These are phyloP conservation scores for Dromas ardeola DNA, from an alignment of 2,113 vertebrate species.

Conservation along the genomic window DNA sequence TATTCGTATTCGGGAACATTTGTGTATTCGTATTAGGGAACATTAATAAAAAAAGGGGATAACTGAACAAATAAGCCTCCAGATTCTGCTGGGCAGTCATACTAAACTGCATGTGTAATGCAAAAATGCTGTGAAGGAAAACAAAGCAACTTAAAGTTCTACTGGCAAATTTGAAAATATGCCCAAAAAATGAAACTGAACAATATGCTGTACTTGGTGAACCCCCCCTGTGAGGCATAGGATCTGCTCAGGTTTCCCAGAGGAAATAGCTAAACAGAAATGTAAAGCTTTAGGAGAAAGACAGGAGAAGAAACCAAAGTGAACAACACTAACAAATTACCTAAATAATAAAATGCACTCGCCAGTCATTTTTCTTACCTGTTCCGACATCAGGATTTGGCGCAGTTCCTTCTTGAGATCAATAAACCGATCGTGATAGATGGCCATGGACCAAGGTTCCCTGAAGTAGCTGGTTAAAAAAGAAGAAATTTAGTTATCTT, in stretches of 20 bases:
- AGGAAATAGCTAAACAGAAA: not conserved
- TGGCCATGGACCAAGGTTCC: conserved; percentile 86
- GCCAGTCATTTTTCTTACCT: conserved; percentile 70
- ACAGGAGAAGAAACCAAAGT: conserved; percentile 46
- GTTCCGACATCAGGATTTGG: conserved; percentile 74
- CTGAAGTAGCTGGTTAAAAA: conserved; percentile 87
- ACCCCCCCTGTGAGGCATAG: not conserved
- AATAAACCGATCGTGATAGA: conserved; percentile 92
- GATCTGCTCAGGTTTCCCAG: not conserved
- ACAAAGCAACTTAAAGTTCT: not conserved
- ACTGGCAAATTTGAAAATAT: not conserved
- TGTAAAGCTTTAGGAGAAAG: not conserved
- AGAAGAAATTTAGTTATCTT: conserved; percentile 77
- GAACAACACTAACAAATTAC: conserved; percentile 51
- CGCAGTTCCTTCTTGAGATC: conserved; percentile 90
- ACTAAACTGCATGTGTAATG: not conserved
- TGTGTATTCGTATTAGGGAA: not conserved
- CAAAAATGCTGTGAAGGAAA: not conserved
- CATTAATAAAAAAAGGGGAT: not conserved
- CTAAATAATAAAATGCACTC: conserved; percentile 39
- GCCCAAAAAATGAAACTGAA: not conserved
- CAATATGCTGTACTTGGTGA: not conserved
- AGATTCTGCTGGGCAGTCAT: not conserved
- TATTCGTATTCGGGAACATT: not conserved
- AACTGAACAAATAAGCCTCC: not conserved